Conservation (phyloP, 2,113 vertebrate species). For the Scalopus aquaticus region DNA sequence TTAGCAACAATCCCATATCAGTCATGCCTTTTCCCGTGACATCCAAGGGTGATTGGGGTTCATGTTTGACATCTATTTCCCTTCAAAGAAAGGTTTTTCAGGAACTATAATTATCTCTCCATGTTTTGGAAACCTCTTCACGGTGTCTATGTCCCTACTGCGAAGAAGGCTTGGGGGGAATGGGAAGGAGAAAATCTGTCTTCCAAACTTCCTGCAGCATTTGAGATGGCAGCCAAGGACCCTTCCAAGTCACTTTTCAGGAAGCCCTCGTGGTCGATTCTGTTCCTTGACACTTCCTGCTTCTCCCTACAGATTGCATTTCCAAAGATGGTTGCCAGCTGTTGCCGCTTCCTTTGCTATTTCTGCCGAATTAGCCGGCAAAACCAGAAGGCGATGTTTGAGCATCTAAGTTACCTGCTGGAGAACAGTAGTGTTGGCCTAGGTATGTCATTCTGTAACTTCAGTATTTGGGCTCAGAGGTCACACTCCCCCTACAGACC, state of each 20-base stretch:
- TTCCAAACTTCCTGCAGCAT: slow-evolving; percentile 46
- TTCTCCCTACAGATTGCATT: slow-evolving; percentile 92
- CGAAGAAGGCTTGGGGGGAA: not conserved
- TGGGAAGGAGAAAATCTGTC: slow-evolving; percentile 12
- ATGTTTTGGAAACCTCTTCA: not conserved
- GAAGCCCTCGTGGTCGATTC: not conserved
- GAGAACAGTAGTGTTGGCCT: slow-evolving; percentile 98
- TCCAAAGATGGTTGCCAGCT: slow-evolving; percentile 99
- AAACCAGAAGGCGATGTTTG: slow-evolving; percentile 99
- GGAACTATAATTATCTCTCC: not conserved
- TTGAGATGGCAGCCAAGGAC: not conserved
- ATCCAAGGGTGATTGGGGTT: not conserved
- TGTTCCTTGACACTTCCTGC: slow-evolving; percentile 59
- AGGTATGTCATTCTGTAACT: slow-evolving; percentile 82
- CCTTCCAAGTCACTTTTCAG: not conserved
- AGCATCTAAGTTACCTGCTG: slow-evolving; percentile 97
- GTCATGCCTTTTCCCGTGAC: not conserved
- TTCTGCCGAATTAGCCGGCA: slow-evolving; percentile 99
- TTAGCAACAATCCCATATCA: not conserved
- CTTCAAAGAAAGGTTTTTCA: slow-evolving; percentile 1
- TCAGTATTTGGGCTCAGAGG: not conserved
- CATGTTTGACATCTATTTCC: not conserved
- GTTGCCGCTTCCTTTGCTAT: slow-evolving; percentile 98
- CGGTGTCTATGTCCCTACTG: not conserved
- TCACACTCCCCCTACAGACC: not conserved